Evolutionary conservation across 2,888 invertebrate species (phyloP).

Genomic region (Amblyteles armatorius): DNA sequence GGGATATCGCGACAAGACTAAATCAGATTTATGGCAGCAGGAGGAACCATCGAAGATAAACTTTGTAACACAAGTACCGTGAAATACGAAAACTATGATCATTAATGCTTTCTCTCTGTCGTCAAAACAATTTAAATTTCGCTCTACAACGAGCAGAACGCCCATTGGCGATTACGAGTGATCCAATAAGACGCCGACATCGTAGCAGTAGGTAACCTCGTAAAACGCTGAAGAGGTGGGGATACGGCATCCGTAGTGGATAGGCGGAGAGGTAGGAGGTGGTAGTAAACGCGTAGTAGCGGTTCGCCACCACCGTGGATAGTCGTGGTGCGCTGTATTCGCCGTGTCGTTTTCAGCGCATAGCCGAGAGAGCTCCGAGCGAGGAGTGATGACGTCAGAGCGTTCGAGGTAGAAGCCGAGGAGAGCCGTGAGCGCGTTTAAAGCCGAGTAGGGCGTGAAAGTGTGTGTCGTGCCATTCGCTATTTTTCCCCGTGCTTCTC

Average conservation of each 20-base stretch:
- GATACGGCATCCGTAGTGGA: conserved; percentile 4
- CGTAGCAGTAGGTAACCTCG: background rate
- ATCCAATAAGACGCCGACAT: background rate
- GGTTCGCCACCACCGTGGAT: conserved; percentile 51
- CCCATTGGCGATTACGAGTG: background rate
- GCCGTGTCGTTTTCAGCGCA: conserved; percentile 56
- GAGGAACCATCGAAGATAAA: too few relatives aligned
- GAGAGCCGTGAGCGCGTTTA: conserved; percentile 79
- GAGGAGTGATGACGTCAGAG: conserved; percentile 82
- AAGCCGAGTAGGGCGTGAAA: conserved; percentile 83
- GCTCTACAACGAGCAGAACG: background rate
- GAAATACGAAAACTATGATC: conserved; percentile 25
- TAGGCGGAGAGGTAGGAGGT: conserved; percentile 15
- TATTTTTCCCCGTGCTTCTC: conserved; percentile 68
- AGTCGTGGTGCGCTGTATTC: conserved; percentile 68
- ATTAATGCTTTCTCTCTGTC: background rate
- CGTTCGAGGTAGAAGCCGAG: conserved; percentile 73
- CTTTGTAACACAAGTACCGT: too few relatives aligned
- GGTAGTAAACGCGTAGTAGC: conserved; percentile 52
- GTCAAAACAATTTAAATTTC: background rate
- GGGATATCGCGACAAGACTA: too few relatives aligned
- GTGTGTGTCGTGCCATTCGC: conserved; percentile 79
- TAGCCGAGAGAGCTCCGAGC: conserved; percentile 37
- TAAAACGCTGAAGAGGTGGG: background rate
- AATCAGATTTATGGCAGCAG: too few relatives aligned